Percentiles rank a stretch among this genome's conserved stretches.
Conservation (phyloP, 1,140 invertebrate genomes). For the Trinorchestia longiramus region DNA sequence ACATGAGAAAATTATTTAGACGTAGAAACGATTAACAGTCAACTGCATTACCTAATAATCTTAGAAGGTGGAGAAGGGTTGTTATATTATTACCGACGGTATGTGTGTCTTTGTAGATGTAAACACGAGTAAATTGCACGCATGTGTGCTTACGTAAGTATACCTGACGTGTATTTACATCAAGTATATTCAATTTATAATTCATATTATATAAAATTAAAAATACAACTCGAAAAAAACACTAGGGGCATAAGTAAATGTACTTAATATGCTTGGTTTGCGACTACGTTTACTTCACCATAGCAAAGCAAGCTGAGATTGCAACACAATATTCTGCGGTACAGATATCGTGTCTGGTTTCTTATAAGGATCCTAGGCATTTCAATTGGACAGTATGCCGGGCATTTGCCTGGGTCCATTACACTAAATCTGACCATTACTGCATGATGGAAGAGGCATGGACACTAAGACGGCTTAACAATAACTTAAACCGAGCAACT, state of each 20-base stretch:
- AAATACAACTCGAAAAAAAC: background rate
- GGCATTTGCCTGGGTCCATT: background rate
- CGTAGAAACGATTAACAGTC: background rate
- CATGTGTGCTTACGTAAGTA: too few relatives aligned
- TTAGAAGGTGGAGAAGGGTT: background rate
- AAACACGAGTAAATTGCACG: too few relatives aligned
- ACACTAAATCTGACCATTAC: conserved; percentile 36
- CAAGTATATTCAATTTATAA: background rate
- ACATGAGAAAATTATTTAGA: background rate
- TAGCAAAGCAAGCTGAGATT: background rate
- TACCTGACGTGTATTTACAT: background rate
- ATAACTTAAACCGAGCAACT: background rate
- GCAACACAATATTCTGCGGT: background rate
- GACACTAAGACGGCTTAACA: background rate
- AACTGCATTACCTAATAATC: background rate
- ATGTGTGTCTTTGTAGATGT: too few relatives aligned
- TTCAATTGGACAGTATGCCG: background rate
- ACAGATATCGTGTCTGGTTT: background rate
- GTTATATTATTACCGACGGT: background rate
- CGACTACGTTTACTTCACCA: background rate
- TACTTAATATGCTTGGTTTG: background rate
- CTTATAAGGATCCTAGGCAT: conserved; percentile 22
- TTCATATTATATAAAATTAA: background rate
- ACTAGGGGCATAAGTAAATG: background rate
- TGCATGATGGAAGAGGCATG: background rate